Evolutionary conservation across 2,888 invertebrate genomes (phyloP).

Genomic region (Neria commutata): DNA sequence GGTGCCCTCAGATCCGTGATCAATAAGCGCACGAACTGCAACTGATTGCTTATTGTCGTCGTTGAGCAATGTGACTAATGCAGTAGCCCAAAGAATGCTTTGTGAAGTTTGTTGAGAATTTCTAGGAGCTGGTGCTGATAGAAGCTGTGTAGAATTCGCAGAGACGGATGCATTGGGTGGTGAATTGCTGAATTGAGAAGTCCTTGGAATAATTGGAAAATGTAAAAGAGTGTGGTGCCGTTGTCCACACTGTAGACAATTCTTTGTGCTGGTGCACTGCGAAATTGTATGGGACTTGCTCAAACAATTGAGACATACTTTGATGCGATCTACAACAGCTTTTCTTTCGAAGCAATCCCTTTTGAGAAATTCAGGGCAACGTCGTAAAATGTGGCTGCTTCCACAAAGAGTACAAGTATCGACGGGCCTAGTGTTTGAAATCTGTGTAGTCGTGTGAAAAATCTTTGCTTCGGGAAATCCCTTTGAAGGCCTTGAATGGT

Average conservation of each 20-base stretch:
- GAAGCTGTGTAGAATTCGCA: neutral
- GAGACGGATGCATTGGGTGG: too few species aligned
- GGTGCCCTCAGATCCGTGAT: slow-evolving; percentile 16
- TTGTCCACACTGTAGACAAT: slow-evolving; percentile 4
- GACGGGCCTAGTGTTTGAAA: too few species aligned
- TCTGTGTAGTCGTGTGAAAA: neutral
- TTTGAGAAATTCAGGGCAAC: slow-evolving; percentile 8
- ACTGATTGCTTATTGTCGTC: too few species aligned
- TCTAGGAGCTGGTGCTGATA: neutral
- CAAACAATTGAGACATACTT: slow-evolving; percentile 14
- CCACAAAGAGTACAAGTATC: too few species aligned
- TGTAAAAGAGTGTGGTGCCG: neutral
- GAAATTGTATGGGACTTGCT: slow-evolving; percentile 7
- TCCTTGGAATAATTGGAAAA: neutral
- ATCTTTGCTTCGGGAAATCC: too few species aligned
- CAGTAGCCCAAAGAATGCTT: slow-evolving; percentile 8
- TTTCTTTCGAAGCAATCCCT: slow-evolving; percentile 10
- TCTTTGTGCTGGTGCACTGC: slow-evolving; percentile 4
- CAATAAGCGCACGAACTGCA: too few species aligned
- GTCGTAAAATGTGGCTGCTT: slow-evolving; percentile 10
- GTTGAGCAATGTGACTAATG: too few species aligned
- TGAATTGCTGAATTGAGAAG: neutral
- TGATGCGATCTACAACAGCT: neutral
- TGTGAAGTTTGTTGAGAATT: neutral
- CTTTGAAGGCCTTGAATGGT: neutral